Base-by-base conservation (phyloP, 2,113 vertebrate genomes). In the Phalacrocorax aristotelis region DNA sequence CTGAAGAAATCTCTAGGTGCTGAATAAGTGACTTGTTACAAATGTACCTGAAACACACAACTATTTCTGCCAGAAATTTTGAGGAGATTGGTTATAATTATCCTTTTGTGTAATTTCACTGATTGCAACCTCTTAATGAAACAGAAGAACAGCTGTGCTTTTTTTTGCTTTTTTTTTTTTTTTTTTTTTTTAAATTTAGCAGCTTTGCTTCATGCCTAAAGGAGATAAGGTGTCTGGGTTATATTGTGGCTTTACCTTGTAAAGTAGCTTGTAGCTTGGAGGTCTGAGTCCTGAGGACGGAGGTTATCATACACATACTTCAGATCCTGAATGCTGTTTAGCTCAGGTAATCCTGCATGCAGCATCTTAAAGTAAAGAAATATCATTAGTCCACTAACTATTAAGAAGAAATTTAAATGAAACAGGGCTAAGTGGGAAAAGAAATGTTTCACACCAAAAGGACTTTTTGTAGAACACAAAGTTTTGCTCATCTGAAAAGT, bases 231-330 rank as follows among this genome's bases (percentile, higher is more conserved):
- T 61, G 84, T 38, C 62, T 48, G 34, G 27, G 42, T 55, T 58
- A 13, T 46, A 26, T 66, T 70, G 17, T 83, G 49, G 4, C 38
- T 77, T 95, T 98, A 99, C 99, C 98, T 99, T 90, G 99, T 99
- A 51, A 99, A 99, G 95, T 98, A 98, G 69, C 98, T 99, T 7
- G 99, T 99, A 72, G 99, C 99, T 95, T 99, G 98, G 40, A 98
- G 96, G 44, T 99, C 98, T 12, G 99, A 98, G 97, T 99, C 98
- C 27, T 98, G 97, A 38, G 98, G 98, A 61, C 98, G 97, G 90
- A 99, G 98, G 82, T 98, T 99, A 60, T 98, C 97, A 87, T 98
- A 98, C 40, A 99, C 98, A 3, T 99, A 99, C 79, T 98, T 98
- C 93, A 99, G 97, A 92, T 99, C 99, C 87, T 97, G 98, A 40